Conservation (phyloP, 2,888 invertebrate species). For the Agonopterix alstromeriana region DNA sequence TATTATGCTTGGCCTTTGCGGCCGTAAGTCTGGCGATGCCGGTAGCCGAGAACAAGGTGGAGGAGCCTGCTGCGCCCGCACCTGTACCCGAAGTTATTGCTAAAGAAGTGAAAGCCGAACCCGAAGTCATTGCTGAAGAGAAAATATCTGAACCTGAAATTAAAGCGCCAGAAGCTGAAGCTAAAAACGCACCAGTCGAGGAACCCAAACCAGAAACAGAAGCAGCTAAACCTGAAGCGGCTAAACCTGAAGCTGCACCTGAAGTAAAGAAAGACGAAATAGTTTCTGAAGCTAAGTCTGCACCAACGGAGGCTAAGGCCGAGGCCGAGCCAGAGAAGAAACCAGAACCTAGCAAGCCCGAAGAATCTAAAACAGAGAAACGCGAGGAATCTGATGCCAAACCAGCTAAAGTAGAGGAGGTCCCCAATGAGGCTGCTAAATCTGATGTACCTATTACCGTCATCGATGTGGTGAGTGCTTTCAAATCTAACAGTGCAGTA, state of each 20-base stretch:
- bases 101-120: conserved; percentile 28
- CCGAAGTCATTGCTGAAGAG: conserved; percentile 26
- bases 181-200: conserved; percentile 17
- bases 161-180: conserved; percentile 21
- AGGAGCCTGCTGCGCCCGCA: conserved; percentile 20
- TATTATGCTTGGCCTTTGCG: conserved; percentile 77
- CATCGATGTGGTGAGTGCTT: conserved; percentile 47
- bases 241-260: conserved; percentile 22
- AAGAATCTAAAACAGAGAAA: conserved; percentile 28
- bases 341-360: conserved; percentile 8
- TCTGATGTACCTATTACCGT: conserved; percentile 32
- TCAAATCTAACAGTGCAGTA: conserved; percentile 42
- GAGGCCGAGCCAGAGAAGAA: conserved; percentile 13
- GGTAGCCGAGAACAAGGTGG: conserved; percentile 68
- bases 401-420: conserved; percentile 42
- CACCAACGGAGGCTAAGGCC: conserved; percentile 27
- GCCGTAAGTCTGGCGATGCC: conserved; percentile 78
- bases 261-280: conserved; percentile 32
- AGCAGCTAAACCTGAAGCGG: conserved; percentile 17
- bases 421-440: conserved; percentile 35
- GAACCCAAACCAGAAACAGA: conserved; percentile 26
- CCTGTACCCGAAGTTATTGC: conserved; percentile 32
- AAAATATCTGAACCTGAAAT: conserved; percentile 25
- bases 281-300: conserved; percentile 21
- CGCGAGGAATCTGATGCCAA: conserved; percentile 15